phyloP scores from a whole-genome alignment of 2,797 vertebrate species.

The Propithecus deckenii region DNA sequence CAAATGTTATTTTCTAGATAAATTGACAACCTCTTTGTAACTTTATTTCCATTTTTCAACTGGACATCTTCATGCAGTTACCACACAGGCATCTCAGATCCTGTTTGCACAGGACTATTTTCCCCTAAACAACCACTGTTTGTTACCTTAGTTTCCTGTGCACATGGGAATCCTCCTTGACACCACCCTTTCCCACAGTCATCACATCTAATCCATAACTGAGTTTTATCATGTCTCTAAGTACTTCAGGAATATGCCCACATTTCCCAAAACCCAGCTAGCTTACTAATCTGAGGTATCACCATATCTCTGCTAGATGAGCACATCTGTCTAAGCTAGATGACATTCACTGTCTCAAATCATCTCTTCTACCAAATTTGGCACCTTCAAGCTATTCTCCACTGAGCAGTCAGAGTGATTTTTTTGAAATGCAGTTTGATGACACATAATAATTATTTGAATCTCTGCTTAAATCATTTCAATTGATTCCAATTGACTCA shows the following conservation, averaged over 20 bases:
- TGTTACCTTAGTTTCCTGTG: not conserved
- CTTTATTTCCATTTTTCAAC: not conserved
- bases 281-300: not conserved
- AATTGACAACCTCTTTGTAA: not conserved
- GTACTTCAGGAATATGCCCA: not conserved
- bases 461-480: not conserved
- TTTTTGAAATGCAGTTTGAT: not conserved
- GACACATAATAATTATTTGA: not conserved
- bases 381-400: not conserved
- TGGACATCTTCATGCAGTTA: not conserved
- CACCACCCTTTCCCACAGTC: not conserved
- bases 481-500: not conserved
- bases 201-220: not conserved
- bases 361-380: not conserved
- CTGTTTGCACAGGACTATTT: not conserved
- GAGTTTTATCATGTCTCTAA: not conserved
- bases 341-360: not conserved
- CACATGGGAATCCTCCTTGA: not conserved
- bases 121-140: not conserved
- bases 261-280: not conserved
- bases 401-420: not conserved
- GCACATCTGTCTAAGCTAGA: not conserved
- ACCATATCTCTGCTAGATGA: not conserved
- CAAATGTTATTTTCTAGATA: not conserved
- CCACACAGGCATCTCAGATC: not conserved